Conservation (phyloP, 1,140 invertebrate species). For the Dendroctonus valens region DNA sequence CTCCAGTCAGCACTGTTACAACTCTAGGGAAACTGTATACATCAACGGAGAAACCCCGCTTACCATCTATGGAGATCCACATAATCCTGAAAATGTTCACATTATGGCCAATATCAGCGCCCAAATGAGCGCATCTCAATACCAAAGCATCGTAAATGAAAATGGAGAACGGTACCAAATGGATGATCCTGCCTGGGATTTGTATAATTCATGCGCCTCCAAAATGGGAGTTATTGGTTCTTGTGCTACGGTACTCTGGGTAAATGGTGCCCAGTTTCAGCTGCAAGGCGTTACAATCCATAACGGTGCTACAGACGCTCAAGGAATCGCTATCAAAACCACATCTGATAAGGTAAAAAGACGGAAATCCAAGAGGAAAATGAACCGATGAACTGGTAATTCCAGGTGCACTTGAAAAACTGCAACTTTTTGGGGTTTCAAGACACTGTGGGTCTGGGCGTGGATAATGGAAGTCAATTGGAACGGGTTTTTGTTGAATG, state of each 20-base stretch:
- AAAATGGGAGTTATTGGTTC: not conserved
- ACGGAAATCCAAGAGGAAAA: too few relatives aligned
- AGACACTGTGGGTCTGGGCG: slow-evolving; percentile 5
- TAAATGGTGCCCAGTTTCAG: slow-evolving; percentile 1
- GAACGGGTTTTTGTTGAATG: slow-evolving; percentile 1
- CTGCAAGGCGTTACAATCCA: not conserved
- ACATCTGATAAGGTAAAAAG: slow-evolving; percentile 6
- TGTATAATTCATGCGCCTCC: slow-evolving; percentile 6
- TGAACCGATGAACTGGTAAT: too few relatives aligned
- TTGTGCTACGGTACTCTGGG: slow-evolving; percentile 7
- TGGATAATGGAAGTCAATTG: not conserved
- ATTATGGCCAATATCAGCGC: not conserved
- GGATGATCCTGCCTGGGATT: slow-evolving; percentile 11
- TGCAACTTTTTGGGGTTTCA: slow-evolving; percentile 6
- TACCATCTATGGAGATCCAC: not conserved
- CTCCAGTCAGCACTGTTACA: not conserved
- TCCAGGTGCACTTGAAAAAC: not conserved
- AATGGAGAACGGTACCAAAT: slow-evolving; percentile 7
- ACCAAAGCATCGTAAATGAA: slow-evolving; percentile 2
- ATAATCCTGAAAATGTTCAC: not conserved
- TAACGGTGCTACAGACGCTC: slow-evolving; percentile 12
- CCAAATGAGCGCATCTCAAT: not conserved
- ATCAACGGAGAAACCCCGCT: not conserved
- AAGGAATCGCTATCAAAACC: slow-evolving; percentile 12
- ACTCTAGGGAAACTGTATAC: not conserved